phyloP scores from a whole-genome alignment of 2,113 vertebrate species.

The Bucco capensis region DNA sequence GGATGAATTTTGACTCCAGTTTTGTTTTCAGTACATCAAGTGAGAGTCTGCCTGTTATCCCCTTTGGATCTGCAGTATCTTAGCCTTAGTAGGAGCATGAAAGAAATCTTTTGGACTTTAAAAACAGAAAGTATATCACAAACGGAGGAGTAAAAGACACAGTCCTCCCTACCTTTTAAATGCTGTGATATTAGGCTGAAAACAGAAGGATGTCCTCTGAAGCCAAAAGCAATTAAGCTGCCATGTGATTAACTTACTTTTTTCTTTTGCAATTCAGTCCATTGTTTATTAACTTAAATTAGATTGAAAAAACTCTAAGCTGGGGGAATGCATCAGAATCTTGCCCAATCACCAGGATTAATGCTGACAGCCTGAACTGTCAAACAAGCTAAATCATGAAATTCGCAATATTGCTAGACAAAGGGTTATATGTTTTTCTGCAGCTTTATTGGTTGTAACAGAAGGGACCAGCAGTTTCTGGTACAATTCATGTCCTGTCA shows the following conservation, averaged over 20 bases:
- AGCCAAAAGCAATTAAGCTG: neutral
- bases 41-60: neutral
- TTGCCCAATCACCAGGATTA: constrained; percentile 11
- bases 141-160: neutral
- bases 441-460: neutral
- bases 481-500: neutral
- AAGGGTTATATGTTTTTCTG: neutral
- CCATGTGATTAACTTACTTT: neutral
- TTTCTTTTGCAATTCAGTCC: neutral
- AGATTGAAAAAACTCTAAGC: neutral
- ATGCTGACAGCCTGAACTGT: neutral
- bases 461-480: neutral
- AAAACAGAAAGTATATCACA: neutral
- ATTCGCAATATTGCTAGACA: neutral
- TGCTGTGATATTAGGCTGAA: neutral
- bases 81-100: neutral
- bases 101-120: neutral
- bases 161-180: neutral
- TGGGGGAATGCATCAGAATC: neutral
- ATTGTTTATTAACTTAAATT: constrained; percentile 33
- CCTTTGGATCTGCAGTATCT: neutral
- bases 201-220: neutral
- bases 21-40: neutral
- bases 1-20: neutral
- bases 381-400: constrained; percentile 16